Evolutionary conservation across 2,113 vertebrate genomes (phyloP).

Genomic region (Colinus virginianus): DNA sequence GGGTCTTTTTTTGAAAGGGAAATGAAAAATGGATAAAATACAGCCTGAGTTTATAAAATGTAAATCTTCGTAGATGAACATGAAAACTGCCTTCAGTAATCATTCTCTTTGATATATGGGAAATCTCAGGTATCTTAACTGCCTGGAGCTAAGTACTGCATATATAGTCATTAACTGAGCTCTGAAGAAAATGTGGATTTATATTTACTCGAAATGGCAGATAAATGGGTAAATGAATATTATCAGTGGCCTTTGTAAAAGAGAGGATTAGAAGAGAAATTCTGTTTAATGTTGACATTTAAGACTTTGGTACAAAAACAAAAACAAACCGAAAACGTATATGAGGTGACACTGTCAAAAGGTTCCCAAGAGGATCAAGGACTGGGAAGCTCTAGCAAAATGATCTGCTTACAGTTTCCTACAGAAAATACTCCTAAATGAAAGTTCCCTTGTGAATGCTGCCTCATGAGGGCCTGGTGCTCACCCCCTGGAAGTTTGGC

Average conservation of each 20-base stretch:
- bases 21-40: background rate
- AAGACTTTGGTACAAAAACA: background rate
- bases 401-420: background rate
- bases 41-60: background rate
- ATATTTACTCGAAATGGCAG: background rate
- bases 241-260: background rate
- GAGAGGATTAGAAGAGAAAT: background rate
- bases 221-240: background rate
- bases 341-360: background rate
- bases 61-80: background rate
- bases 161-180: background rate
- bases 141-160: background rate
- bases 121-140: background rate
- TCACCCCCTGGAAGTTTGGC: rapidly evolving
- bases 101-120: background rate
- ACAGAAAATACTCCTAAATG: background rate
- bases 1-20: no score
- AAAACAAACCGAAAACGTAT: background rate
- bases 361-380: background rate
- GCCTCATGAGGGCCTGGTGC: background rate
- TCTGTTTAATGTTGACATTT: background rate
- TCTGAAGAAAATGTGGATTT: background rate
- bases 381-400: rapidly evolving
- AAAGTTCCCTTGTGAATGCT: background rate
- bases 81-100: background rate